phyloP scores from a whole-genome alignment of 1,140 invertebrate species.

The Octopus sinensis region DNA sequence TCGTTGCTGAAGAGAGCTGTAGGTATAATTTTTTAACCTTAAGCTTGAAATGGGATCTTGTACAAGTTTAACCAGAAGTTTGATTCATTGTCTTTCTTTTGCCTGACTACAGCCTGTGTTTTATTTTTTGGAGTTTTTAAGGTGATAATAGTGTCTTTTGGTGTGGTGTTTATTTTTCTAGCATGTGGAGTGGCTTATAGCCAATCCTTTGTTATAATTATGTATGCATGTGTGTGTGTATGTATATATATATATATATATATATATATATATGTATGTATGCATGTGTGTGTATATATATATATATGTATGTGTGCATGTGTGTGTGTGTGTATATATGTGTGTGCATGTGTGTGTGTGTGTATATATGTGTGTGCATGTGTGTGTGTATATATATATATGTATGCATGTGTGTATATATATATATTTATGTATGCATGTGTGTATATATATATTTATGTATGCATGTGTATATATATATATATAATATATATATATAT shows the following conservation, averaged over 20 bases:
- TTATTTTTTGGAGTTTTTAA: no score
- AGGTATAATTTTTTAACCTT: no score
- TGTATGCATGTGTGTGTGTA: neutral
- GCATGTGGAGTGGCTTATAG: no score
- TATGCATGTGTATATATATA: neutral
- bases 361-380: neutral
- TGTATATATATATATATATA: neutral
- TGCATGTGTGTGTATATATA: neutral
- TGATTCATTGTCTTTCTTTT: no score
- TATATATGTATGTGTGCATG: neutral
- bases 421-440: neutral
- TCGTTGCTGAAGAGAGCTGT: no score
- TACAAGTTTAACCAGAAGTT: no score
- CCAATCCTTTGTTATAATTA: neutral
- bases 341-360: neutral
- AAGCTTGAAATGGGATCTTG: no score
- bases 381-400: neutral
- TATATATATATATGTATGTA: neutral
- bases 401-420: neutral
- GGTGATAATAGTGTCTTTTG: no score
- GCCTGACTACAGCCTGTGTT: no score
- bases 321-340: neutral
- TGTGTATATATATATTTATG: slow-evolving; percentile 4
- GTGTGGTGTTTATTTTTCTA: no score
- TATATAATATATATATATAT: neutral